phyloP scores from a whole-genome alignment of 2,888 invertebrate genomes.

The Nasonovia ribisnigri region DNA sequence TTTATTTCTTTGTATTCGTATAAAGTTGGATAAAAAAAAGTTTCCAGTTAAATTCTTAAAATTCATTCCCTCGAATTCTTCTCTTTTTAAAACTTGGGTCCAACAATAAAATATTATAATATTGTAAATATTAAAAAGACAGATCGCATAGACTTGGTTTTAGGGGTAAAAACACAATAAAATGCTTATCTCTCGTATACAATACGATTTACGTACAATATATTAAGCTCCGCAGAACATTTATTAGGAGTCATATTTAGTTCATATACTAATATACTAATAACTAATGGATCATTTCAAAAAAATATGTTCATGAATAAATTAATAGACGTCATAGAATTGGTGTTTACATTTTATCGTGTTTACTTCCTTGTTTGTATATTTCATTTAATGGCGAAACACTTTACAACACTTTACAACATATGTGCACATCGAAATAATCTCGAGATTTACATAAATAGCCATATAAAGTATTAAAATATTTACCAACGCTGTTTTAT shows the following conservation, averaged over 20 bases:
- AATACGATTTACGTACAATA: neutral
- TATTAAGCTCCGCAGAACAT: neutral
- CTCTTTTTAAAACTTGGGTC: neutral
- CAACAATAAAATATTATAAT: neutral
- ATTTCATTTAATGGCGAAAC: neutral
- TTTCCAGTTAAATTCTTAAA: neutral
- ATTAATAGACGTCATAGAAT: neutral
- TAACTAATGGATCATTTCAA: neutral
- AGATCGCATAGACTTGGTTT: neutral
- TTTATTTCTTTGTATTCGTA: neutral
- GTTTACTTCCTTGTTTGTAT: neutral
- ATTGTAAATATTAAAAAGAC: neutral
- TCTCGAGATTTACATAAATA: neutral
- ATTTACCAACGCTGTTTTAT: no score
- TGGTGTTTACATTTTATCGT: neutral
- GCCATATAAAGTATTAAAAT: neutral
- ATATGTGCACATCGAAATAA: neutral
- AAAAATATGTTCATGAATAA: neutral
- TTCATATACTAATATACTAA: neutral
- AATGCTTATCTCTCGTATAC: neutral
- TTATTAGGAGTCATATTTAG: neutral
- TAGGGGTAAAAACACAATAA: neutral
- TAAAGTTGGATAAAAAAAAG: neutral
- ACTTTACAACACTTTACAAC: neutral
- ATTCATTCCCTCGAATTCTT: neutral